Evolutionary conservation across 2,888 invertebrate species (phyloP).

Genomic region (Euplexia lucipara): DNA sequence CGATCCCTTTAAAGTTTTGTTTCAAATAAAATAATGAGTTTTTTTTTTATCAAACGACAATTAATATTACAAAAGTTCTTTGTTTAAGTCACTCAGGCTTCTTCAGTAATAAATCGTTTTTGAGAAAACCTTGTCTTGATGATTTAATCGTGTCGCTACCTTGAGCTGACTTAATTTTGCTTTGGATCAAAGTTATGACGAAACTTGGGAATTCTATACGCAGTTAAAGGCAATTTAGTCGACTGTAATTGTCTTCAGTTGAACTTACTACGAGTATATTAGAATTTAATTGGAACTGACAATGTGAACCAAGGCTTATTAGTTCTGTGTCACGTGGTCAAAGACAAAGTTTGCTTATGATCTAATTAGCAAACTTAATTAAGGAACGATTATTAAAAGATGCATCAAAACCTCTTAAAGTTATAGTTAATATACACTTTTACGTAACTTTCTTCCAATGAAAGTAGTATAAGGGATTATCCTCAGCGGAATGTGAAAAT

Average conservation of each 20-base stretch:
- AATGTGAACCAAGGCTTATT: constrained; percentile 10
- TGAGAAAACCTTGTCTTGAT: constrained; percentile 37
- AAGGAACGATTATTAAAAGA: background rate
- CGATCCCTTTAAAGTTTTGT: constrained; percentile 23
- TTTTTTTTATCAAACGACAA: constrained; percentile 59
- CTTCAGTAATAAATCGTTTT: constrained; percentile 48
- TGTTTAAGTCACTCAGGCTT: constrained; percentile 40
- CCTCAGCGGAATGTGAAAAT: background rate
- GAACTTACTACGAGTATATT: constrained; percentile 29
- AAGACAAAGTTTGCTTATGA: background rate
- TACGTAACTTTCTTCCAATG: background rate
- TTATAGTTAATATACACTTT: background rate
- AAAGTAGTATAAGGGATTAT: constrained; percentile 24
- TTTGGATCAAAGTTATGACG: constrained; percentile 32
- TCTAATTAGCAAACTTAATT: background rate
- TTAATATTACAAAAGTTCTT: constrained; percentile 60
- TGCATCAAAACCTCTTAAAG: background rate
- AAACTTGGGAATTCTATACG: constrained; percentile 40
- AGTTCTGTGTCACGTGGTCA: background rate
- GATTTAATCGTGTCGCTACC: constrained; percentile 32
- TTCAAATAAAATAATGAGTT: constrained; percentile 54
- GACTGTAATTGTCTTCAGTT: constrained; percentile 25
- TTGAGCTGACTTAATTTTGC: constrained; percentile 36
- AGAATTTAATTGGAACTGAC: constrained; percentile 31
- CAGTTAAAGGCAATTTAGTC: constrained; percentile 26